Conservation (phyloP, 2,888 invertebrate species). For the Syrphus vitripennis region DNA sequence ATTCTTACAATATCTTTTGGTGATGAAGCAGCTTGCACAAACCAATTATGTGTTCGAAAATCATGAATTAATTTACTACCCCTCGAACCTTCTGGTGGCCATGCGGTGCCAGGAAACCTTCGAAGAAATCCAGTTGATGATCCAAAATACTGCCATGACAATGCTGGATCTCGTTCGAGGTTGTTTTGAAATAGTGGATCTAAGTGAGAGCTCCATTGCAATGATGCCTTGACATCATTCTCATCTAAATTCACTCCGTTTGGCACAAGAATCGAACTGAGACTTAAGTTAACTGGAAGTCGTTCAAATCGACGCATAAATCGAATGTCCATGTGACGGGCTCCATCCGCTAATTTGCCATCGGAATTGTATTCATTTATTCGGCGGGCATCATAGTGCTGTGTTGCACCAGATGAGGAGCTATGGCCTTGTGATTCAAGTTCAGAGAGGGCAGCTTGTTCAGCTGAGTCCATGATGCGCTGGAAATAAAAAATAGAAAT, state of each 20-base stretch:
- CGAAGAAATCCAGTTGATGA: slow-evolving; percentile 97
- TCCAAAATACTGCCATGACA: slow-evolving; percentile 99
- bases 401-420: slow-evolving; percentile 81
- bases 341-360: slow-evolving; percentile 87
- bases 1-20: slow-evolving; percentile 94
- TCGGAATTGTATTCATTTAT: slow-evolving; percentile 90
- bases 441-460: slow-evolving; percentile 91
- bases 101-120: slow-evolving; percentile 96
- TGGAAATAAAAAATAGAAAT: slow-evolving; percentile 80
- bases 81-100: slow-evolving; percentile 91
- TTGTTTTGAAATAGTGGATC: slow-evolving; percentile 95
- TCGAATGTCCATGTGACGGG: slow-evolving; percentile 87
- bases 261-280: slow-evolving; percentile 95
- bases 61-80: slow-evolving; percentile 94
- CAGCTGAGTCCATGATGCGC: slow-evolving; percentile 96
- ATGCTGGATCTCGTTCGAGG: slow-evolving; percentile 92
- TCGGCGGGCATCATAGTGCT: slow-evolving; percentile 91
- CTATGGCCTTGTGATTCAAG: slow-evolving; percentile 80
- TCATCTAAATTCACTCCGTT: slow-evolving; percentile 81
- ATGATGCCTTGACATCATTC: slow-evolving; percentile 91
- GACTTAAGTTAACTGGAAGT: slow-evolving; percentile 90
- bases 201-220: slow-evolving; percentile 97
- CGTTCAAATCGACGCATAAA: slow-evolving; percentile 93
- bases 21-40: slow-evolving; percentile 97
- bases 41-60: slow-evolving; percentile 97